These are phyloP conservation scores for Penaeus monodon DNA, from an alignment of 2,888 invertebrate species.

Conservation along the genomic window DNA sequence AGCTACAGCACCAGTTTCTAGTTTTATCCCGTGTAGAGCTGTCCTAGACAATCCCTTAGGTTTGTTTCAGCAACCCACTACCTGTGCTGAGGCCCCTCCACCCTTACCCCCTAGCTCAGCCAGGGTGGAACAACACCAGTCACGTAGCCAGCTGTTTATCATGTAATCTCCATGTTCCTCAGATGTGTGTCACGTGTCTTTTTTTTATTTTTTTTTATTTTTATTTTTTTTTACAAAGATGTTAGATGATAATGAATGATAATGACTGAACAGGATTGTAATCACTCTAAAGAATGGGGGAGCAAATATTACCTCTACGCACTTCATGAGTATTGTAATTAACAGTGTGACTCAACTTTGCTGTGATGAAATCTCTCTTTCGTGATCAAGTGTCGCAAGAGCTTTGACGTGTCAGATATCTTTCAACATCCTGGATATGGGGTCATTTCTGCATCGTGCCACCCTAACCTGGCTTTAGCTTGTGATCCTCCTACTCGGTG, in stretches of 20 bases:
- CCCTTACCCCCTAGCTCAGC: slow-evolving; percentile 3
- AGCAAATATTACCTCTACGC: slow-evolving; percentile 7
- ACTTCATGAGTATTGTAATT: too few relatives aligned
- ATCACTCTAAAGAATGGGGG: background rate
- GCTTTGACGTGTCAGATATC: background rate
- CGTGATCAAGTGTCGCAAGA: slow-evolving; percentile 15
- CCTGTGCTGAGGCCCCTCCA: slow-evolving; percentile 41
- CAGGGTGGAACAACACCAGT: slow-evolving; percentile 17
- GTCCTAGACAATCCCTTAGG: slow-evolving; percentile 41
- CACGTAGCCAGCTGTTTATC: slow-evolving; percentile 6
- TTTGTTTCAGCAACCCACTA: slow-evolving; percentile 45
- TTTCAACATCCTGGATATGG: background rate
- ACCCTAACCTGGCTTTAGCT: slow-evolving; percentile 58
- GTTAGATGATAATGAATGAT: too few relatives aligned
- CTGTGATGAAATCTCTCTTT: slow-evolving; percentile 39
- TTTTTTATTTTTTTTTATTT: slow-evolving; percentile 2
- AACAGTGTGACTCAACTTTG: background rate
- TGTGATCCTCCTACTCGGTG: slow-evolving; percentile 53
- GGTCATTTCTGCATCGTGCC: slow-evolving; percentile 49
- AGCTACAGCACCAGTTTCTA: slow-evolving; percentile 39
- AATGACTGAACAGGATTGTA: too few relatives aligned
- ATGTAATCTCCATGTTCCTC: slow-evolving; percentile 10
- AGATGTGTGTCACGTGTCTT: background rate
- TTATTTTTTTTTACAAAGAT: background rate
- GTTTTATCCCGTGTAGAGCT: slow-evolving; percentile 49